Percentiles rank a stretch among this genome's conserved stretches.
These are phyloP conservation scores for Teleogryllus occipitalis DNA, from an alignment of 1,140 invertebrate genomes.

Conservation along the genomic window DNA sequence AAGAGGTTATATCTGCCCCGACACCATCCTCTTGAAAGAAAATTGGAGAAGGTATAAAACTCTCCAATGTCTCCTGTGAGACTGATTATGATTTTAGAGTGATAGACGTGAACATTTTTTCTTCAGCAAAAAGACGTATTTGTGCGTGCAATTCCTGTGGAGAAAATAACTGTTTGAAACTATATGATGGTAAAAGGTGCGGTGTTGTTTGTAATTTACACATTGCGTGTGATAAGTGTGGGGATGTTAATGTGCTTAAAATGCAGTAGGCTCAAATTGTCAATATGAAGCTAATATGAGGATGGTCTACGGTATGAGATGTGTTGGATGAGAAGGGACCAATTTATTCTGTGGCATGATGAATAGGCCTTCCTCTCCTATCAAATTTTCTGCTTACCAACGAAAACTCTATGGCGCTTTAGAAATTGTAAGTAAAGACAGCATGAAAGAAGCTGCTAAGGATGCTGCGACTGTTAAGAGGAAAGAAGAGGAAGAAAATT, in stretches of 20 bases:
- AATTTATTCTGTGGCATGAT: no score
- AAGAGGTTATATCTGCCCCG: neutral
- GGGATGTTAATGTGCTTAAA: neutral
- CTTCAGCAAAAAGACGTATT: neutral
- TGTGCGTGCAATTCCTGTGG: neutral
- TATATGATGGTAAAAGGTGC: neutral
- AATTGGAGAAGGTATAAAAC: slow-evolving; percentile 1
- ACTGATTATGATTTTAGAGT: neutral
- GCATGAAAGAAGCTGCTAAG: neutral
- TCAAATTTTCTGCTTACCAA: neutral
- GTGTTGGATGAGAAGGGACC: neutral
- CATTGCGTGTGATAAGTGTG: neutral
- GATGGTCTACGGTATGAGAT: neutral
- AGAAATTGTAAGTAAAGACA: neutral
- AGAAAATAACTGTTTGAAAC: neutral
- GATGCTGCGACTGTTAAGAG: neutral
- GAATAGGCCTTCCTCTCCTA: neutral
- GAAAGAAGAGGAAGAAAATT: neutral
- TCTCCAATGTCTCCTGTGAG: neutral
- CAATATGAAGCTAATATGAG: neutral
- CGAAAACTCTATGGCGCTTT: neutral
- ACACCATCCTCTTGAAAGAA: neutral
- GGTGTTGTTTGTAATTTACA: neutral
- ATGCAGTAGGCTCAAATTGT: neutral
- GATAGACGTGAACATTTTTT: neutral